These are phyloP conservation scores for Mus musculus DNA, from an alignment of 2,113 vertebrate species.

Conservation along the genomic window GRCm39 chr13:101015001-101015500, in stretches of 20 bases:
- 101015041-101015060: conserved; percentile 9
- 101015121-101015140: not conserved
- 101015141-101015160: not conserved
- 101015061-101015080: not conserved
- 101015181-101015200: not conserved
- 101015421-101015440: not conserved
- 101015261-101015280: not conserved
- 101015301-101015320: not conserved
- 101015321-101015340: accelerated
- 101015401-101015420: not conserved
- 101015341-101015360: not conserved
- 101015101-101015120: not conserved
- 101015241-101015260: not conserved
- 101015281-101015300: not conserved
- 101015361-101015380: not conserved
- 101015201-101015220: not conserved
- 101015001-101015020: not conserved
- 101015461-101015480: not conserved
- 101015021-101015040: not conserved
- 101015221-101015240: not conserved
- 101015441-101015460: not conserved
- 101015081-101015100: not conserved
- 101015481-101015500: not conserved
- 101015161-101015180: not conserved
- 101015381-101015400: not conserved